Evolutionary conservation across 2,888 invertebrate genomes (phyloP), one percentile per base, ranked within the genome.

Genomic region (Melipona beecheii): DNA sequence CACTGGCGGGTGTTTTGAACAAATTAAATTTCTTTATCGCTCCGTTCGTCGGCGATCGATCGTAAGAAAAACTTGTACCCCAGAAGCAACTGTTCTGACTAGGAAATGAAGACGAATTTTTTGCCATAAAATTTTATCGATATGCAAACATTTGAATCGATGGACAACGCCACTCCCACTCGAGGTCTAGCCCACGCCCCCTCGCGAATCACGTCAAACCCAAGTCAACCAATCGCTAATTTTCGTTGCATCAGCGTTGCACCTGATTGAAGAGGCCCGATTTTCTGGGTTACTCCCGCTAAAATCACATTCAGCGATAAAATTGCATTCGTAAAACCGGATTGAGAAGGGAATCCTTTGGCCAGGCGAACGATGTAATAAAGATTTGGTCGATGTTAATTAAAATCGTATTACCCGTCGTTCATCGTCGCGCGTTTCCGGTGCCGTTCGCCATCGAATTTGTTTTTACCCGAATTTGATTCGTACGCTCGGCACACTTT

Each of bases 341-440:
- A 24, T 49, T 15, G 72, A 2, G n/a, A 52, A 24, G 27, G 54
- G 49, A n/a, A 43, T 19, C 19, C 15, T 21, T 21, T 5, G 5
- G 21, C 21, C 13, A 62, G 5, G 24, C 31, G 27, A 9, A n/a
- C 17, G 49, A 11, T 6, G 78, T 49, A 69, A 77, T 79, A 54
- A 66, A 66, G 62, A 69, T 52, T n/a, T 49, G 49, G 3, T 27
- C 50, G 78, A 43, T 60, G 69, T 77, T 77, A 69, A 79, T 62
- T 64, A 56, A 78, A 78, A 78, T 68, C 31, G 54, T 49, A 64
- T 78, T 69, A 64, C 56, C 15, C 58, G 27, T 50, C 58, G 65
- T 24, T 15, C 54, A 9, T 9, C 4, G 19, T 50, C 43, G 60
- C 21, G 15, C 31, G 36, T 56, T 68, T 49, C 49, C 19, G n/a